Base-by-base conservation (phyloP, 2,113 vertebrate species). In the Haplochromis vanheusdeni region DNA sequence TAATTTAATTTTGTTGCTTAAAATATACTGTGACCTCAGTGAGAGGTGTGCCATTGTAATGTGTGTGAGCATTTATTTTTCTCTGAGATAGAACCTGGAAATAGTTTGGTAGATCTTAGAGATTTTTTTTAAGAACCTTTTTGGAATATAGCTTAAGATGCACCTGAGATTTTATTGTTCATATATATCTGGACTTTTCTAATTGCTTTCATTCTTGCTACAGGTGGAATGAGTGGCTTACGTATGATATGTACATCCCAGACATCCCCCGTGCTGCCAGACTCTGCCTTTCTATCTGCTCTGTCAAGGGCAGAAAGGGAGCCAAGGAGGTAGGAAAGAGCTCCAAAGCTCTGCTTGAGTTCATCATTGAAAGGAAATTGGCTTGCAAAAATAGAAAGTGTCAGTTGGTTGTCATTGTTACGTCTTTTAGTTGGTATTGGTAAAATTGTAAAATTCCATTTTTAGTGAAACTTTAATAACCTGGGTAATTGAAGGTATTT, bases 271-370 rank as follows among this genome's bases (percentile, higher is more conserved):
- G 98, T n/a, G 98, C 98, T 49, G 98, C 98, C 90, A 97, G 98
- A 54, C 98, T 99, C 91, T 99, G 98, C 94, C 97, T 99, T 49
- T 99, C 98, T 42, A 99, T 99, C 95, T 99, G 98, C 92, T 99
- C 98, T 40, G 98, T 99, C 23, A 99, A 99, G 92, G 98, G 98
- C 87, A 96, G 98, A 62, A 99, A 99, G 88, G 98, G 98, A 70
- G 98, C 98, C 56, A 99, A 99, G 92, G 98, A 99, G 97, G 98
- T 99, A 86, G 23, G 80, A 40, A 9, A 16, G 60, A 83, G 8
- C 70, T 49, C 70, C 70, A 14, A 54, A 33, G 16, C 28, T 33
- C 17, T n/a, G 16, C n/a, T 42, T 23, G 12, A 42, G 37, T 42
- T 70, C 65, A 45, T 19, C 28, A 21, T 62, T 56, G 52, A 40